Evolutionary conservation across 2,888 invertebrate genomes (phyloP), one percentile per base, ranked within the genome.

Genomic region (Stegophylla sp.): DNA sequence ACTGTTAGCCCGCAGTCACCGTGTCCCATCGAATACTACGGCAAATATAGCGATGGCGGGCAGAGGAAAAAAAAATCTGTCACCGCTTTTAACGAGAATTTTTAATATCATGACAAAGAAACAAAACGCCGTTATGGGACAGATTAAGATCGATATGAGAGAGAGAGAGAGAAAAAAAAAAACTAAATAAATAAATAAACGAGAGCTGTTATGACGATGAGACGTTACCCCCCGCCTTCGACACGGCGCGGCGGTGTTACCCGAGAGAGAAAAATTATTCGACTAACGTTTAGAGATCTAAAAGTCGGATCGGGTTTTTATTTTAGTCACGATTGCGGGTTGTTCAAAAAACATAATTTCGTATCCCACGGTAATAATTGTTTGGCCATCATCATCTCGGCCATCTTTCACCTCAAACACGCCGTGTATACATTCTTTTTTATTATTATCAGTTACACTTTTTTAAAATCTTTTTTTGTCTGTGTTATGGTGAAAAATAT

Each of bases 341-440:
- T 69, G 69, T 69, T 71, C 67, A 28, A 59, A 77, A 59, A 69
- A 53, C 15, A 61, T 28, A 48, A 56, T 77, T 77, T 48, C 17
- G 69, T 79, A 51, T 79, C 79, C 79, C 79, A 71, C 79, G 79
- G 79, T 79, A 69, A n/a, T n/a, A n/a, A 79, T 79, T 71, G 56
- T 79, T 69, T 41, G 71, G n/a, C n/a, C n/a, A n/a, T n/a, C n/a
- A n/a, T 51, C 61, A 23, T 69, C 45, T 28, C 23, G 69, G 74
- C 45, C n/a, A 48, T 71, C 61, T 51, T 75, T 75, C 74, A 51
- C 51, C 63, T 69, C 12, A 34, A 34, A 34, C 7, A 28, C 76
- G 74, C 48, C 64, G 15, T 63, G 73, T n/a, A n/a, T n/a, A n/a
- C n/a, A n/a, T n/a, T n/a, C 43, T 34, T 51, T 63, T 59, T 74